These are phyloP conservation scores for Tetramorium parvispinum DNA, from an alignment of 1,140 invertebrate genomes.

Conservation along the genomic window DNA sequence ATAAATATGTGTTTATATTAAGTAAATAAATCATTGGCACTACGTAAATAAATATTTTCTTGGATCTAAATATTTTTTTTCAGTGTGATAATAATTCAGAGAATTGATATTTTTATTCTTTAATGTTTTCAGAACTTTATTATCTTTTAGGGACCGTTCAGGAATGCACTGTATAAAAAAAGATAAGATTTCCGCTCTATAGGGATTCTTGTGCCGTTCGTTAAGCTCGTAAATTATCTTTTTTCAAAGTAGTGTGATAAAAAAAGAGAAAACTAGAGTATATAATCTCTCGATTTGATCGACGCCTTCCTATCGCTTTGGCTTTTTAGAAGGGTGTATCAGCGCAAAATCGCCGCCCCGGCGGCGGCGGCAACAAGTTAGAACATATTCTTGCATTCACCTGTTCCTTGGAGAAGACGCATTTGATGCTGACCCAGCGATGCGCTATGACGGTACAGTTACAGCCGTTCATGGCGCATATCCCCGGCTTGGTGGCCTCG, in stretches of 20 bases:
- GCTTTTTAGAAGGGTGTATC: neutral
- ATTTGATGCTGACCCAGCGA: conserved; percentile 88
- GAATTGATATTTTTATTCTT: neutral
- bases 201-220: neutral
- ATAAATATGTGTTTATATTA: too few relatives aligned
- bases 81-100: neutral
- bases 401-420: conserved; percentile 87
- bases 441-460: conserved; percentile 86
- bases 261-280: neutral
- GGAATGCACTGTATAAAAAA: too few relatives aligned
- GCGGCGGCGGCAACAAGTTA: conserved; percentile 6
- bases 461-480: conserved; percentile 87
- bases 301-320: neutral
- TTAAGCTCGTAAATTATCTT: neutral
- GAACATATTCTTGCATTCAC: conserved; percentile 81
- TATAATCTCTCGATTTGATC: neutral
- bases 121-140: neutral
- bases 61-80: too few relatives aligned
- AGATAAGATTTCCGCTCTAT: neutral
- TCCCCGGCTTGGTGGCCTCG: conserved; percentile 77
- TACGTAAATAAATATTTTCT: too few relatives aligned
- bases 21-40: too few relatives aligned
- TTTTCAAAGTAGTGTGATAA: neutral
- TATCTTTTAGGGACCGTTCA: neutral
- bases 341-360: neutral